Percentiles rank a stretch among this genome's conserved stretches.
These are phyloP conservation scores for Hermaeophaga mercurialis DNA, from an alignment of 2,888 invertebrate genomes.

Conservation along the genomic window DNA sequence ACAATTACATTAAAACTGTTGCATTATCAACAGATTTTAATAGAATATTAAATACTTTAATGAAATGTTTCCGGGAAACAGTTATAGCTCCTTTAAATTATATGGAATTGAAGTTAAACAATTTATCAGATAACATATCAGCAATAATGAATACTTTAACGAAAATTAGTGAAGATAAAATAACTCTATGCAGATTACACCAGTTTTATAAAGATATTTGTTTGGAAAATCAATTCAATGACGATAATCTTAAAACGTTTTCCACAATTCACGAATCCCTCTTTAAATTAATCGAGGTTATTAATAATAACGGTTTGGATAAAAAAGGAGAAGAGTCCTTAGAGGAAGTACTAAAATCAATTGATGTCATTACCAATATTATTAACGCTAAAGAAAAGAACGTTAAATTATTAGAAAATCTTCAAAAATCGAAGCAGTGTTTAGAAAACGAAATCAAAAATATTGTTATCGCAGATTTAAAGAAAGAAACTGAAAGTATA, in stretches of 20 bases:
- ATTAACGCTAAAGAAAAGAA: background rate
- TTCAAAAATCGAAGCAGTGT: background rate
- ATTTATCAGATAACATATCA: constrained; percentile 1
- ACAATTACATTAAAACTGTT: too few species aligned
- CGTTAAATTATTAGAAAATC: constrained; percentile 3
- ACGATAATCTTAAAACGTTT: constrained; percentile 23
- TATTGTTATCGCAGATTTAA: constrained; percentile 3
- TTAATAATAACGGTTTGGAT: constrained; percentile 30
- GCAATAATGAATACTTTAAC: constrained; percentile 1
- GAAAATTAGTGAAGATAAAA: constrained; percentile 20
- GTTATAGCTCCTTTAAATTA: constrained; percentile 10
- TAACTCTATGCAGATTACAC: constrained; percentile 29
- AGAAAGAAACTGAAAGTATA: constrained; percentile 1
- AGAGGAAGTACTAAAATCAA: constrained; percentile 25
- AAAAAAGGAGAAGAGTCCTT: constrained; percentile 19
- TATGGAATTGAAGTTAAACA: background rate
- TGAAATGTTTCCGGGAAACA: too few species aligned
- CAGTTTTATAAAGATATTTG: constrained; percentile 26
- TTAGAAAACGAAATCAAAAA: background rate
- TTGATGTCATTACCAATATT: constrained; percentile 16
- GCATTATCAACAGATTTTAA: too few species aligned
- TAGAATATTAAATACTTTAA: too few species aligned
- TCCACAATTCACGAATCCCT: constrained; percentile 30
- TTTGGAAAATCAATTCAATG: constrained; percentile 10
- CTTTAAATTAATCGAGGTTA: constrained; percentile 31